Evolutionary conservation across 1,140 invertebrate genomes (phyloP).

Genomic region (Leptinotarsa defecta): DNA sequence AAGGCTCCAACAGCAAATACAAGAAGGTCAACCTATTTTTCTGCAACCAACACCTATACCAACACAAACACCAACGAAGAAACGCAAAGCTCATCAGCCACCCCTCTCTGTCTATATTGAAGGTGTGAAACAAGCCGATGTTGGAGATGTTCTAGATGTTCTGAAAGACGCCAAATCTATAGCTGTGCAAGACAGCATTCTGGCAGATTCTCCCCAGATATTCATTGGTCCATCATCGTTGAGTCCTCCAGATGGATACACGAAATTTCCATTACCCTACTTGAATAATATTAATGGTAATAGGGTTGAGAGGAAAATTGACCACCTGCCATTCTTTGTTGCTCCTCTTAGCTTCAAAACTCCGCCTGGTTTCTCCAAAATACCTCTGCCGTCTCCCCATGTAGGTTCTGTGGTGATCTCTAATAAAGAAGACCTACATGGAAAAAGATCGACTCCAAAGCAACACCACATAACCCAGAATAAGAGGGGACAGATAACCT

Average conservation of each 20-base stretch:
- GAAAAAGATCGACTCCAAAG: conserved; percentile 23
- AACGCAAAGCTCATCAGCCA: conserved; percentile 75
- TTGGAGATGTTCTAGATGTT: conserved; percentile 70
- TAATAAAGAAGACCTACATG: conserved; percentile 33
- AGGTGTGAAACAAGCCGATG: conserved; percentile 55
- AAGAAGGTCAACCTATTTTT: conserved; percentile 35
- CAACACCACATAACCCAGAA: conserved; percentile 27
- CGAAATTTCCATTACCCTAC: conserved; percentile 82
- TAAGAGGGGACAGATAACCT: background rate
- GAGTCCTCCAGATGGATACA: conserved; percentile 70
- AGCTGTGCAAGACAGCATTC: conserved; percentile 73
- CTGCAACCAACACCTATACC: conserved; percentile 38
- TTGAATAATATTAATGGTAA: conserved; percentile 73
- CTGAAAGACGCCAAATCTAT: conserved; percentile 74
- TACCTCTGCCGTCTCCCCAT: conserved; percentile 80
- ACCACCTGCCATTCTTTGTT: conserved; percentile 79
- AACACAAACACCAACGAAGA: conserved; percentile 57
- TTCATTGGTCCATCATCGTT: conserved; percentile 80
- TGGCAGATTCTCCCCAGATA: conserved; percentile 69
- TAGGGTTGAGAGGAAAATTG: conserved; percentile 72
- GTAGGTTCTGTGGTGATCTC: conserved; percentile 81
- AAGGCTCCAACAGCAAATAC: conserved; percentile 56
- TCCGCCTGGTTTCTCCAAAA: conserved; percentile 79
- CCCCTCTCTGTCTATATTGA: conserved; percentile 79
- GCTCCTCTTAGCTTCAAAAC: conserved; percentile 81